Evolutionary conservation across 2,888 invertebrate species (phyloP).

Genomic region (Argyresthia goedartella): DNA sequence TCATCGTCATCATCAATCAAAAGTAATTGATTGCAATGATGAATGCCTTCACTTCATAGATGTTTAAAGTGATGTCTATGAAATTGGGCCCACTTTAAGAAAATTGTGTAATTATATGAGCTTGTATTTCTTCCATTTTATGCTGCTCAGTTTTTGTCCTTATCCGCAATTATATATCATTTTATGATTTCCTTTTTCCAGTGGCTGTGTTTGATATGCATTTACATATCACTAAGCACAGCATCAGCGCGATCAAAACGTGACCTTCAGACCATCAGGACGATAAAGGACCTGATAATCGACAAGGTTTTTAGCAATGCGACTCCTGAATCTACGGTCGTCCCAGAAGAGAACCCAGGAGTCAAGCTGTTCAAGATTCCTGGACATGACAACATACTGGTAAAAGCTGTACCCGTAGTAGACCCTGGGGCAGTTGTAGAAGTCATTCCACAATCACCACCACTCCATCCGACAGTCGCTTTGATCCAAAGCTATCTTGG

Average conservation of each 20-base stretch:
- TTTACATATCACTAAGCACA: not conserved
- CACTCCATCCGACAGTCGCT: conserved; percentile 5
- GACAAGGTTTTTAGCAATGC: not conserved
- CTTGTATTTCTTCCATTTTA: no score
- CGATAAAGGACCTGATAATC: not conserved
- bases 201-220: not conserved
- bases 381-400: conserved; percentile 9
- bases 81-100: no score
- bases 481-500: conserved; percentile 11
- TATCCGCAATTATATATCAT: no score
- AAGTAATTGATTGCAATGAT: no score
- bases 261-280: not conserved
- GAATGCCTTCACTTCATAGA: no score
- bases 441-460: not conserved
- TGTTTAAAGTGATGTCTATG: no score
- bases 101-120: no score
- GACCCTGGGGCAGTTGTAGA: not conserved
- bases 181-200: not conserved
- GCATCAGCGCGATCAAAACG: not conserved
- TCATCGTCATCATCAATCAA: no score
- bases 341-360: not conserved
- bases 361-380: conserved; percentile 5
- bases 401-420: conserved; percentile 11
- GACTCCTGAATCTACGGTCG: not conserved
- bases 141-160: no score